Percentiles rank a stretch among this genome's conserved stretches.
phyloP scores from a whole-genome alignment of 2,113 vertebrate species.

The Spheniscus mendiculus region DNA sequence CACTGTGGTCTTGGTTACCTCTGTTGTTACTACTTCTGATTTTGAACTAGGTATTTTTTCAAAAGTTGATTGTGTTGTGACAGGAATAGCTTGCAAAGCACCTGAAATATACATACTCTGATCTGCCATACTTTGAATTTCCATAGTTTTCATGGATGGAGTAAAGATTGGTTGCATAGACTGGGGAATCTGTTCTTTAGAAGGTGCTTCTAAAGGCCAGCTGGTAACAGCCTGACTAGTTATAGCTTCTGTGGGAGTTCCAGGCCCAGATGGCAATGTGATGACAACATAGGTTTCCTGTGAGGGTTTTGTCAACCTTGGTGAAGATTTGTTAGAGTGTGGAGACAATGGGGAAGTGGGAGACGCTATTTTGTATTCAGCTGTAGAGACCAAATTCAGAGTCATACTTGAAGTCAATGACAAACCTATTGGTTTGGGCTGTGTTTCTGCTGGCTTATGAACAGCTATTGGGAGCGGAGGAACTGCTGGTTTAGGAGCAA shows the following conservation, averaged over 20 bases:
- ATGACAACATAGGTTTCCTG: conserved; percentile 95
- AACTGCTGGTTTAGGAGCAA: conserved; percentile 85
- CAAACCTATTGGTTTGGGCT: conserved; percentile 82
- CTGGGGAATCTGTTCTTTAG: conserved; percentile 75
- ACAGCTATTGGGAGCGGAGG: conserved; percentile 76
- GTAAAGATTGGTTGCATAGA: conserved; percentile 77
- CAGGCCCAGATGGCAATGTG: conserved; percentile 94
- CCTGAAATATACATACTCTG: conserved; percentile 78
- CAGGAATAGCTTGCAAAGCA: conserved; percentile 81
- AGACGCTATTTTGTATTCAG: conserved; percentile 86
- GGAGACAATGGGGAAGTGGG: conserved; percentile 94
- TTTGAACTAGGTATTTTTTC: conserved; percentile 72
- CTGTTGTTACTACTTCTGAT: conserved; percentile 80
- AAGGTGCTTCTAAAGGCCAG: conserved; percentile 77
- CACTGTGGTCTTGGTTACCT: conserved; percentile 80
- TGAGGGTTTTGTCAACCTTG: conserved; percentile 85
- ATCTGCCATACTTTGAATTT: conserved; percentile 79
- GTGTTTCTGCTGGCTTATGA: conserved; percentile 79
- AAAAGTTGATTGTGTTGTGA: conserved; percentile 73
- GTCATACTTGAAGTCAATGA: conserved; percentile 83
- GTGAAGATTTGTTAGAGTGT: conserved; percentile 83
- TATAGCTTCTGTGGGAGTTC: conserved; percentile 89
- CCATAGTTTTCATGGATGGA: conserved; percentile 79
- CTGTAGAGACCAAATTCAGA: conserved; percentile 84
- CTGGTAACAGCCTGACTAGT: conserved; percentile 83